phyloP scores from a whole-genome alignment of 2,888 invertebrate genomes.

The Mimas tiliae region DNA sequence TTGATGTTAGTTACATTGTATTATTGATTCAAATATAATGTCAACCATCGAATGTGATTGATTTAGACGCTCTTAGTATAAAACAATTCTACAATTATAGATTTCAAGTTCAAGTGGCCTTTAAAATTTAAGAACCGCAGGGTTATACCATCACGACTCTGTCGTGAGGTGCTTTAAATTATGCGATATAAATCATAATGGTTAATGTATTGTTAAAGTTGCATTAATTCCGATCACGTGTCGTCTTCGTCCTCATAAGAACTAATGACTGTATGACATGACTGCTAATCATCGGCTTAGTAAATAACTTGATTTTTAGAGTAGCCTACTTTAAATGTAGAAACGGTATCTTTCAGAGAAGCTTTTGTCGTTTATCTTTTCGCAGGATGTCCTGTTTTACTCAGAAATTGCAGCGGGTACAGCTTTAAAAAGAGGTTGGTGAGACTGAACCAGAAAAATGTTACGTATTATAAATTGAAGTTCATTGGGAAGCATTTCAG shows the following conservation, averaged over 20 bases:
- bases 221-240: constrained; percentile 12
- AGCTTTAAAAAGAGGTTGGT: too few relatives aligned
- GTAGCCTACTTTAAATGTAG: background rate
- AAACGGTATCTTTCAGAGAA: background rate
- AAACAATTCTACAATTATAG: too few relatives aligned
- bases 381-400: background rate
- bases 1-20: too few relatives aligned
- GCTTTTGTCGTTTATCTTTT: background rate
- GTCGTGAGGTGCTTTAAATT: constrained; percentile 10
- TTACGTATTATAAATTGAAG: too few relatives aligned
- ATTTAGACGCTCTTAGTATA: too few relatives aligned
- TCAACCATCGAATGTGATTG: too few relatives aligned
- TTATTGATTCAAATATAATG: too few relatives aligned
- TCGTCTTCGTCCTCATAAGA: constrained; percentile 12
- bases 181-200: constrained; percentile 21
- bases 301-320: background rate
- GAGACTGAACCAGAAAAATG: too few relatives aligned
- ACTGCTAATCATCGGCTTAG: constrained; percentile 7
- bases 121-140: too few relatives aligned
- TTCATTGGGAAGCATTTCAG: too few relatives aligned
- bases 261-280: constrained; percentile 18
- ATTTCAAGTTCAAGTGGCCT: too few relatives aligned
- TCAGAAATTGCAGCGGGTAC: background rate
- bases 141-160: background rate
- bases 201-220: constrained; percentile 18